These are phyloP conservation scores for Regulus satrapa DNA, from an alignment of 2,113 vertebrate species.

Conservation along the genomic window DNA sequence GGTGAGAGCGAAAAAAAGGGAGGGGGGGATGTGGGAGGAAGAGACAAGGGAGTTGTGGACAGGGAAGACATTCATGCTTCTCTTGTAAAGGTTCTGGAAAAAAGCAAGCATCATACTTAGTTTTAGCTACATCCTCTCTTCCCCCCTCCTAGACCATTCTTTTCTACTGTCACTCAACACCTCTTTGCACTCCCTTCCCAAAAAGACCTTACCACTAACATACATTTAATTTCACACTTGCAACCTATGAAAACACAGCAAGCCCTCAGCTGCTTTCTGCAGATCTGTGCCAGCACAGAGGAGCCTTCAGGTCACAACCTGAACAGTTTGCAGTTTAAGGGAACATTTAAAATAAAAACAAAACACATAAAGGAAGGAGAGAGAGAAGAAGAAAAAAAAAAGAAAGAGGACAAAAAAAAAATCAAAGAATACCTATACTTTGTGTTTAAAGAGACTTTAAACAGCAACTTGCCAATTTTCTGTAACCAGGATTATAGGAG, in stretches of 20 bases:
- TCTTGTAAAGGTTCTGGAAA: slow-evolving; percentile 23
- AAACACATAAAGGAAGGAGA: neutral
- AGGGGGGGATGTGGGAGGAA: neutral
- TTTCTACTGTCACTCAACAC: slow-evolving; percentile 10
- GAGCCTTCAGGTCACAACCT: neutral
- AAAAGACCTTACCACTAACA: neutral
- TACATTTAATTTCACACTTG: neutral
- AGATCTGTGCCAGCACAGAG: neutral
- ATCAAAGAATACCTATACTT: neutral
- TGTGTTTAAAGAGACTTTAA: neutral
- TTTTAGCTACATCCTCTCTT: neutral
- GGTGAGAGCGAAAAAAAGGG: neutral
- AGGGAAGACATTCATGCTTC: neutral
- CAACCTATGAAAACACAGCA: neutral
- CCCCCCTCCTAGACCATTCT: neutral
- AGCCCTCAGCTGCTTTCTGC: neutral
- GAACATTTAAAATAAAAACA: neutral
- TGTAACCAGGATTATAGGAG: neutral
- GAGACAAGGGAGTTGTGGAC: neutral
- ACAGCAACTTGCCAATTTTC: neutral
- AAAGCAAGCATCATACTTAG: neutral
- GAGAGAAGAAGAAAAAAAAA: neutral
- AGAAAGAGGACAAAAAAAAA: neutral
- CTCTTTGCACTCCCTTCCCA: neutral
- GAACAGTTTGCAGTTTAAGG: neutral